phyloP scores from a whole-genome alignment of 2,888 invertebrate genomes.

The Galerucella pusilla region DNA sequence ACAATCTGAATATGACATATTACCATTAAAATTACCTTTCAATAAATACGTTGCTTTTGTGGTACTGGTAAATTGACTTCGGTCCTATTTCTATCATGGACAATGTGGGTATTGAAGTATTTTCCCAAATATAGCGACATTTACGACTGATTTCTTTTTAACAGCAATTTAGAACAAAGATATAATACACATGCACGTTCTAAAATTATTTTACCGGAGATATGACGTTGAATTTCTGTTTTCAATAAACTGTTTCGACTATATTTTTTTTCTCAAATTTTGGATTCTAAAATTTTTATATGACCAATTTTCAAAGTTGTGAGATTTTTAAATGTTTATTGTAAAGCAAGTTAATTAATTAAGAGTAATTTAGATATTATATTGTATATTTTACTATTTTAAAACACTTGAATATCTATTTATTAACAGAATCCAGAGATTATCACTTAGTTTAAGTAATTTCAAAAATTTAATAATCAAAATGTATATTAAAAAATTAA shows the following conservation, averaged over 20 bases:
- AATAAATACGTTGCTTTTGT: no score
- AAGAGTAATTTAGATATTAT: constrained; percentile 47
- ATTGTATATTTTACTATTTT: constrained; percentile 46
- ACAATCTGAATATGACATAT: no score
- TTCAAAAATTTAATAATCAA: constrained; percentile 19
- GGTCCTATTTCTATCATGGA: no score
- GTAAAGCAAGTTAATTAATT: constrained; percentile 43
- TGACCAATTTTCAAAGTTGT: constrained; percentile 52
- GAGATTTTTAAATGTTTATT: constrained; percentile 49
- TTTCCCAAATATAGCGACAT: not conserved
- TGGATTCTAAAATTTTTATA: constrained; percentile 40
- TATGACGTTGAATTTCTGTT: constrained; percentile 25
- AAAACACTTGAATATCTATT: constrained; percentile 31
- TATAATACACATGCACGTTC: not conserved
- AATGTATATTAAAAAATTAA: constrained; percentile 33
- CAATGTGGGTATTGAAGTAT: no score
- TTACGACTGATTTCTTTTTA: not conserved
- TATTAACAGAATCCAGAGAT: constrained; percentile 23
- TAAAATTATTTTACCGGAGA: constrained; percentile 11
- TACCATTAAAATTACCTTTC: no score
- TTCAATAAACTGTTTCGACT: constrained; percentile 18
- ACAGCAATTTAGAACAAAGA: not conserved
- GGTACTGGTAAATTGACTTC: no score
- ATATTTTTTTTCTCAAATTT: constrained; percentile 34
- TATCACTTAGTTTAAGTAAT: constrained; percentile 17